Evolutionary conservation across 2,888 invertebrate genomes (phyloP).

Genomic region (Machimus rusticus): DNA sequence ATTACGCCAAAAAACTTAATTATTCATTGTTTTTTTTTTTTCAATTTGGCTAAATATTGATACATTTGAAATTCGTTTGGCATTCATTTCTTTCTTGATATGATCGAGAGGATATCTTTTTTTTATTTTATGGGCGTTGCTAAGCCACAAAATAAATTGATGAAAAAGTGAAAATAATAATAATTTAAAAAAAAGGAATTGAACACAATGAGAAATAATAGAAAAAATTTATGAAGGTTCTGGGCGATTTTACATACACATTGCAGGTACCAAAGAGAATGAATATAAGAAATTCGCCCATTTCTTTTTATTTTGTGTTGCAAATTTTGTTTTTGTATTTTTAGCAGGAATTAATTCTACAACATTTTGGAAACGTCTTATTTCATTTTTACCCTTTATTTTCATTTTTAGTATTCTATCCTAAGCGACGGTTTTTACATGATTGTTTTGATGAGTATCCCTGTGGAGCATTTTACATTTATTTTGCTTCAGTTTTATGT

Average conservation of each 20-base stretch:
- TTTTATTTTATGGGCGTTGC: neutral
- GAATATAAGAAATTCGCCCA: neutral
- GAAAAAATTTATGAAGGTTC: neutral
- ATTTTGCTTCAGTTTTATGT: neutral
- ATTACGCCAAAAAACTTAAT: neutral
- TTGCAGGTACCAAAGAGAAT: slow-evolving; percentile 18
- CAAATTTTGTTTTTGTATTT: neutral
- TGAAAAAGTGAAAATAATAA: neutral
- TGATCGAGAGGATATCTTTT: slow-evolving; percentile 3
- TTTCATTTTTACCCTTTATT: neutral
- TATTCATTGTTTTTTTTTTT: neutral
- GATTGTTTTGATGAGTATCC: slow-evolving; percentile 16
- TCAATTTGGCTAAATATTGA: neutral
- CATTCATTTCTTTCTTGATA: slow-evolving; percentile 5
- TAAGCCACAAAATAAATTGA: neutral
- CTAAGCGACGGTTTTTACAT: slow-evolving; percentile 24
- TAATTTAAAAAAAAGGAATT: neutral
- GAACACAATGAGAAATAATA: neutral
- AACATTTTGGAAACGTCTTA: neutral
- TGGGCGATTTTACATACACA: neutral
- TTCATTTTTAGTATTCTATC: neutral
- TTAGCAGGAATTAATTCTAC: neutral
- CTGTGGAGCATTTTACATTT: neutral
- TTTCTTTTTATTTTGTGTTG: neutral
- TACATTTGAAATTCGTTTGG: neutral